Conservation (phyloP, 1,140 invertebrate genomes). For the Pseudobourletiella spinata region DNA sequence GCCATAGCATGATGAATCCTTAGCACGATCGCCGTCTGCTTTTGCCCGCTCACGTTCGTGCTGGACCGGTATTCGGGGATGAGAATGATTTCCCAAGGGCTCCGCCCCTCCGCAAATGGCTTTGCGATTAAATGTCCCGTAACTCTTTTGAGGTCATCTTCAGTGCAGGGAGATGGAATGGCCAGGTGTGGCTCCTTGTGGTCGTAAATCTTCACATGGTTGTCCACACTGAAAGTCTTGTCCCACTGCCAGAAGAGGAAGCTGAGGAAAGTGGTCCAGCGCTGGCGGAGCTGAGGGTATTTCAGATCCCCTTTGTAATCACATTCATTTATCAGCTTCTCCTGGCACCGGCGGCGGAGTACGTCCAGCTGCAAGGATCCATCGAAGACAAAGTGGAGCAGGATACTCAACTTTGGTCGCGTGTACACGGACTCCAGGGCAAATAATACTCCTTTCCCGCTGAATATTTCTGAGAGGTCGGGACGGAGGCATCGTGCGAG, state of each 20-base stretch:
- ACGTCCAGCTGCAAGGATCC: too few relatives aligned
- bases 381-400: too few relatives aligned
- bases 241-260: not conserved
- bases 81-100: not conserved
- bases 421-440: too few relatives aligned
- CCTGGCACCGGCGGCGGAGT: too few relatives aligned
- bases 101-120: not conserved
- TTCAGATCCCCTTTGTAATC: too few relatives aligned
- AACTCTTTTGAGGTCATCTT: not conserved
- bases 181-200: too few relatives aligned
- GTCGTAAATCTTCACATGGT: not conserved
- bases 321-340: too few relatives aligned
- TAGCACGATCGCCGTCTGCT: not conserved
- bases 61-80: not conserved
- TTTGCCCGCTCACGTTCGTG: not conserved
- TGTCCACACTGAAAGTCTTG: not conserved
- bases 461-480: too few relatives aligned
- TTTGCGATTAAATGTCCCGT: not conserved
- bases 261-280: not conserved
- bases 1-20: not conserved
- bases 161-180: too few relatives aligned
- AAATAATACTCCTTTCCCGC: too few relatives aligned
- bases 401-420: too few relatives aligned
- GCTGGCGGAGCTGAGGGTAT: not conserved
- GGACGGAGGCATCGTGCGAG: too few relatives aligned